Evolutionary conservation across 2,797 vertebrate species (phyloP).

Genomic region (Cossypha dichroa): DNA sequence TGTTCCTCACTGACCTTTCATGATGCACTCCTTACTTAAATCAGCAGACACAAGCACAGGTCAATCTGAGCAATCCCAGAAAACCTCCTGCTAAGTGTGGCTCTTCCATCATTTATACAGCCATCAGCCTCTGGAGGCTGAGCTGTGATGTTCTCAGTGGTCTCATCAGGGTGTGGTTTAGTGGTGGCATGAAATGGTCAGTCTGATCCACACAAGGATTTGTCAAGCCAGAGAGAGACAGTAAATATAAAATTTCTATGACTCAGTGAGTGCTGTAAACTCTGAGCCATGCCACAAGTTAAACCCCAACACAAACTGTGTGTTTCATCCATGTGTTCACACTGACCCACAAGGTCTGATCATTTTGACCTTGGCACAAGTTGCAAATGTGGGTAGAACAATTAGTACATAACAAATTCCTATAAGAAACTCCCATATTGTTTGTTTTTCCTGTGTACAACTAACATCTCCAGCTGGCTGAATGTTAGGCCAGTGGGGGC

Average conservation of each 20-base stretch:
- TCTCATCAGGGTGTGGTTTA: neutral
- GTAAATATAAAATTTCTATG: neutral
- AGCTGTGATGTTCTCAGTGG: neutral
- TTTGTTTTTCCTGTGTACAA: neutral
- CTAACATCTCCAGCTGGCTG: neutral
- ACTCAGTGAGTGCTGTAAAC: neutral
- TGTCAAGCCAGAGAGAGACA: neutral
- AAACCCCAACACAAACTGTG: neutral
- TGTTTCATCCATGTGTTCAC: accelerated
- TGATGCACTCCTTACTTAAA: neutral
- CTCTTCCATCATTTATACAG: neutral
- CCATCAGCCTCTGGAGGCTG: neutral
- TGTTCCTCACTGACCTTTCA: neutral
- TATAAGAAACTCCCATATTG: neutral
- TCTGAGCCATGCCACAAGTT: neutral
- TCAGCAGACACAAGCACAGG: neutral
- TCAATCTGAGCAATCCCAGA: neutral
- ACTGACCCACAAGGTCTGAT: neutral
- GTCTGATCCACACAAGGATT: neutral
- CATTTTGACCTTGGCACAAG: neutral
- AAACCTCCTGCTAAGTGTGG: neutral
- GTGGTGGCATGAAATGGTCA: neutral
- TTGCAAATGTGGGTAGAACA: neutral
- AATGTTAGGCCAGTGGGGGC: neutral
- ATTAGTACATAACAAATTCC: neutral